phyloP scores from a whole-genome alignment of 2,797 vertebrate species.

The Morelia viridis region DNA sequence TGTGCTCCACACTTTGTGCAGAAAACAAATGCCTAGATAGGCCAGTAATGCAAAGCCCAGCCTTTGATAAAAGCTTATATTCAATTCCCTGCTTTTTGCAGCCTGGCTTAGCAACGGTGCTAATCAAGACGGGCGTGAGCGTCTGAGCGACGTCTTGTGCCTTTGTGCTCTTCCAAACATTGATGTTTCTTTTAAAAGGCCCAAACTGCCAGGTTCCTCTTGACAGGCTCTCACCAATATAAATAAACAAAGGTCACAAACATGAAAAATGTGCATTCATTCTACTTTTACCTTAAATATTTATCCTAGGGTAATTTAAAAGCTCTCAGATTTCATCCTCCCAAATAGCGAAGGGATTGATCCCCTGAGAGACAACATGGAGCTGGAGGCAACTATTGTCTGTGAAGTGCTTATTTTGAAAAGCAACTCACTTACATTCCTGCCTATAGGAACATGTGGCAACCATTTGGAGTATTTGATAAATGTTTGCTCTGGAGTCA shows the following conservation, averaged over 20 bases:
- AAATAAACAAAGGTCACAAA: conserved; percentile 30
- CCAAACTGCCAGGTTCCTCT: background rate
- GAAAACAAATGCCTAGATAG: background rate
- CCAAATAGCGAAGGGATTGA: conserved; percentile 4
- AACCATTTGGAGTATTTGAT: background rate
- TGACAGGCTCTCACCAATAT: conserved; percentile 12
- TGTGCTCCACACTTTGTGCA: background rate
- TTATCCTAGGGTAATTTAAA: background rate
- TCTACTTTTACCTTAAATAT: background rate
- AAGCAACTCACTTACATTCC: background rate
- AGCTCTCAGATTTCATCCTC: background rate
- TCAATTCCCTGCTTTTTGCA: background rate
- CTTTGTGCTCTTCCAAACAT: background rate
- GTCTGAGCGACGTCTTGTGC: background rate
- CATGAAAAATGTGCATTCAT: background rate
- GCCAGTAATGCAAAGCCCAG: background rate
- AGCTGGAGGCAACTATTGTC: background rate
- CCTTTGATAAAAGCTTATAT: background rate
- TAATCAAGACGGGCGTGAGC: rapidly evolving
- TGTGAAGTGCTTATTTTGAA: conserved; percentile 11
- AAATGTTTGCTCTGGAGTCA: background rate
- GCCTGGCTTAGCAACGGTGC: background rate
- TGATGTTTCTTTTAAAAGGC: background rate
- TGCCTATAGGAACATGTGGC: background rate
- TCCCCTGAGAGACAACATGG: background rate